phyloP scores from a whole-genome alignment of 2,113 vertebrate species.

The Clarias batrachus region DNA sequence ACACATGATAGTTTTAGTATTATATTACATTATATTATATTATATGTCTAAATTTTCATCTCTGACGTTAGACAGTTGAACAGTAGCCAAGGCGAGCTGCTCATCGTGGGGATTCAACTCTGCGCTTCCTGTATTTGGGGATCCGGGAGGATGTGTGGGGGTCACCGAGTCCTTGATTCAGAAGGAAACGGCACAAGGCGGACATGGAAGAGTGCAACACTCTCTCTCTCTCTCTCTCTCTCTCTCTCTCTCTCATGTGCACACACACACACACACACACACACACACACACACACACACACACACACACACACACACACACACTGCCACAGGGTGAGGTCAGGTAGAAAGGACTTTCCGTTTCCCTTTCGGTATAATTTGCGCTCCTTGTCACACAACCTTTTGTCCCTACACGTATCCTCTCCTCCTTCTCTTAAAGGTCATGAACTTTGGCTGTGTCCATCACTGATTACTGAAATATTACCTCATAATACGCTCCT shows the following conservation, averaged over 20 bases:
- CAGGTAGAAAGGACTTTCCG: conserved; percentile 60
- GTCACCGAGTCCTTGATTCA: conserved; percentile 71
- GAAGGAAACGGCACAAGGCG: conserved; percentile 66
- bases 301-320: conserved; percentile 60
- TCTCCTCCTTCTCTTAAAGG: conserved; percentile 34
- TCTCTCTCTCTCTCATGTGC: no score
- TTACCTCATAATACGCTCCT: background rate
- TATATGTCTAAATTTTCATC: background rate
- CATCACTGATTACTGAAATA: conserved; percentile 33
- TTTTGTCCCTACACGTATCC: conserved; percentile 32
- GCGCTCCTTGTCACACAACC: conserved; percentile 49
- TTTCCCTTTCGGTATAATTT: conserved; percentile 63
- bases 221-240: no score
- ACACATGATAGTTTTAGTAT: no score
- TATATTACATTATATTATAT: no score
- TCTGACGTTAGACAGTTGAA: background rate
- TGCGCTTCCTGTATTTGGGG: conserved; percentile 32
- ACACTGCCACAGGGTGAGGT: conserved; percentile 62
- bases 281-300: conserved; percentile 44
- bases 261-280: conserved; percentile 59
- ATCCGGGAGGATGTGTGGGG: conserved; percentile 67
- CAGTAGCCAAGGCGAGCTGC: conserved; percentile 19
- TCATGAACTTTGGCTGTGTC: conserved; percentile 24
- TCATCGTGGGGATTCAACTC: conserved; percentile 33
- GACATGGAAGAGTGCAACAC: conserved; percentile 55